Conservation (phyloP, 2,797 vertebrate species). For the Neosilurus mollespiculum region DNA sequence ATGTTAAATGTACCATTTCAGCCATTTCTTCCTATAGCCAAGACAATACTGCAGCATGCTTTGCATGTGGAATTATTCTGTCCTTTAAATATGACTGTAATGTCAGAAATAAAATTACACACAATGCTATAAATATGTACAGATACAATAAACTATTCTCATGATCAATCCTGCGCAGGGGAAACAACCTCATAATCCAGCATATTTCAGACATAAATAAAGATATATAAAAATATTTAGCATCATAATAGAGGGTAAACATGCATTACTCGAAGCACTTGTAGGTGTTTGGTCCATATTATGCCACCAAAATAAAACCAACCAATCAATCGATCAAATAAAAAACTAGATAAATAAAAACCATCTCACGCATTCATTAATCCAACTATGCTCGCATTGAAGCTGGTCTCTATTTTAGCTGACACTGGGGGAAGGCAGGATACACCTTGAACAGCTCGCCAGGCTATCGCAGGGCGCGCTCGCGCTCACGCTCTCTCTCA, state of each 20-base stretch:
- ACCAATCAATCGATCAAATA: slow-evolving; percentile 25
- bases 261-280: slow-evolving; percentile 62
- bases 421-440: no score
- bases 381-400: no score
- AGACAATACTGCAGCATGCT: slow-evolving; percentile 42
- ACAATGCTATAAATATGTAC: not conserved
- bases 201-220: slow-evolving; percentile 21
- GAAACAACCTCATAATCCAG: slow-evolving; percentile 24
- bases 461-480: no score
- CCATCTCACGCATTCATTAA: no score
- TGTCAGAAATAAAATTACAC: slow-evolving; percentile 2
- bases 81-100: slow-evolving; percentile 29
- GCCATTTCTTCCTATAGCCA: slow-evolving; percentile 33
- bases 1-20: slow-evolving; percentile 20
- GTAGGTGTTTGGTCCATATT: slow-evolving; percentile 61
- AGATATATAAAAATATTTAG: slow-evolving; percentile 47
- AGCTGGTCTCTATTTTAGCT: no score
- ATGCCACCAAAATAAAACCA: slow-evolving; percentile 29
- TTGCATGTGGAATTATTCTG: slow-evolving; percentile 22
- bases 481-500: no score
- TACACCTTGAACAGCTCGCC: no score
- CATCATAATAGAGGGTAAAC: slow-evolving; percentile 50
- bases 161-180: not conserved
- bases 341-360: slow-evolving; percentile 18
- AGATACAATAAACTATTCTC: not conserved